Conservation (phyloP, 2,797 vertebrate species). For the Sardinella longiceps region DNA sequence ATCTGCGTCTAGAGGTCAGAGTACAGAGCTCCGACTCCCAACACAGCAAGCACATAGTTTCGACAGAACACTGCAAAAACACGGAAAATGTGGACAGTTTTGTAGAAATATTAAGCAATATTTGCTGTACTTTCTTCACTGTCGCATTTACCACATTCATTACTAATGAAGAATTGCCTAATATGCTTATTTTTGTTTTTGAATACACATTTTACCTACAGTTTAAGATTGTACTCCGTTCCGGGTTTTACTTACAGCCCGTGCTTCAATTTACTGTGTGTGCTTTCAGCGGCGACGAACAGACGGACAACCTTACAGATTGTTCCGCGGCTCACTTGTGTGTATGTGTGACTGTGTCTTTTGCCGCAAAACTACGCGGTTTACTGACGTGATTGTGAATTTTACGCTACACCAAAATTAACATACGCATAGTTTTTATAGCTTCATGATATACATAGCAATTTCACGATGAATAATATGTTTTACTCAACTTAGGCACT, state of each 20-base stretch:
- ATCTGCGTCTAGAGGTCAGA: constrained; percentile 75
- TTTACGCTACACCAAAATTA: constrained; percentile 42
- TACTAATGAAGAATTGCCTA: neutral
- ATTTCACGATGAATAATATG: constrained; percentile 23
- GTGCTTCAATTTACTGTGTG: constrained; percentile 84
- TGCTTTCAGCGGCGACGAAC: constrained; percentile 77
- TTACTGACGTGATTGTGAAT: constrained; percentile 4
- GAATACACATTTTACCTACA: constrained; percentile 48
- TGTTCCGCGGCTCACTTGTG: constrained; percentile 77
- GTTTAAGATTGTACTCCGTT: constrained; percentile 65
- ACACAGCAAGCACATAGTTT: constrained; percentile 44
- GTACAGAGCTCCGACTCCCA: constrained; percentile 69
- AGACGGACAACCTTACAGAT: constrained; percentile 76
- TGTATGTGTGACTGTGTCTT: constrained; percentile 70
- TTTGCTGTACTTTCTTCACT: neutral
- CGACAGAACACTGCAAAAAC: constrained; percentile 44
- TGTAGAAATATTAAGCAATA: neutral
- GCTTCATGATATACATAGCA: constrained; percentile 13
- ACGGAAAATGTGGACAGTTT: neutral
- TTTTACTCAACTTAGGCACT: constrained; percentile 76
- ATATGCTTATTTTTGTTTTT: constrained; percentile 3
- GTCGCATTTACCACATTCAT: neutral
- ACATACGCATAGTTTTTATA: constrained; percentile 41
- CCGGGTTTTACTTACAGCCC: constrained; percentile 67
- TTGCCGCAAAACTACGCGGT: constrained; percentile 57